These are phyloP conservation scores for Galemys pyrenaicus DNA, from an alignment of 2,113 vertebrate genomes.

Conservation along the genomic window DNA sequence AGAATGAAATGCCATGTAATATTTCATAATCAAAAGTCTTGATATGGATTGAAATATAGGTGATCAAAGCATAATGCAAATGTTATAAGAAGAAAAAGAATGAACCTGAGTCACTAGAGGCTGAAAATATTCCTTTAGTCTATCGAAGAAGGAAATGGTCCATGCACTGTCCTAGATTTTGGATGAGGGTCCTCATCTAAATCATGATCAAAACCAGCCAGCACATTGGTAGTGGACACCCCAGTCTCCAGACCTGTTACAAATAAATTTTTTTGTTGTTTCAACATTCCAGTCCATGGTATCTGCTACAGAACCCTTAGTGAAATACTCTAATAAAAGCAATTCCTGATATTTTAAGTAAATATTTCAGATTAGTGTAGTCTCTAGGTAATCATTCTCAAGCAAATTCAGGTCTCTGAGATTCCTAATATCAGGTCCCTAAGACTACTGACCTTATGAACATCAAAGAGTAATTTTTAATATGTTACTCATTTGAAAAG, in stretches of 20 bases:
- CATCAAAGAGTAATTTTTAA: not conserved
- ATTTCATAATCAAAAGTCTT: not conserved
- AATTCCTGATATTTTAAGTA: not conserved
- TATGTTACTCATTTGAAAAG: not conserved
- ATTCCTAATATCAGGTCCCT: not conserved
- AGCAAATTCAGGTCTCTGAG: not conserved
- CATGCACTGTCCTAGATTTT: not conserved
- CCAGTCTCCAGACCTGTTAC: not conserved
- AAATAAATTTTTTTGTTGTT: not conserved
- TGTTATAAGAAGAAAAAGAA: not conserved
- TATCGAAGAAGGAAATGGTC: not conserved
- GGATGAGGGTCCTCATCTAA: no score
- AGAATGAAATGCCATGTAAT: not conserved
- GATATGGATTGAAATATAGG: accelerated
- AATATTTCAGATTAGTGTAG: not conserved
- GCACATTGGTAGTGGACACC: not conserved
- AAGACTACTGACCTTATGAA: not conserved
- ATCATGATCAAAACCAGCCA: not conserved
- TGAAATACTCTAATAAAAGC: not conserved
- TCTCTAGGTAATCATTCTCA: not conserved
- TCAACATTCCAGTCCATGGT: not conserved
- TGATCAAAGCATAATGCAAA: not conserved
- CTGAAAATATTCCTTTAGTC: not conserved
- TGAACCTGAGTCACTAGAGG: not conserved
- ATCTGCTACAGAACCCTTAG: not conserved